Evolutionary conservation across 2,797 vertebrate genomes (phyloP).

Genomic region (Diplodus sargus): DNA sequence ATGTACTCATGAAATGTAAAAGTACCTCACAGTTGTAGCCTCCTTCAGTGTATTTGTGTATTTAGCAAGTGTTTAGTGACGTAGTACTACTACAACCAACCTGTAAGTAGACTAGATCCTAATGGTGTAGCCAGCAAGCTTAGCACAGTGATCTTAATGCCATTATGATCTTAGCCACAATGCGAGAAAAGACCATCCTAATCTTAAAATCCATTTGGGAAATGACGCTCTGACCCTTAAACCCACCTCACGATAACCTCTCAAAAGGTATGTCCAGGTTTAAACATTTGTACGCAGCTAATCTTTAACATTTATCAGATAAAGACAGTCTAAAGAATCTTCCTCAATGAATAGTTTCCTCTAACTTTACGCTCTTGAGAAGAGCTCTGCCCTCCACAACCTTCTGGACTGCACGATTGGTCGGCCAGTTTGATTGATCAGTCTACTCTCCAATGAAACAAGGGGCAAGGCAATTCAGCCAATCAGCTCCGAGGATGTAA

Average conservation of each 20-base stretch:
- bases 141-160: constrained; percentile 4
- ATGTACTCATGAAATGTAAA: not conserved
- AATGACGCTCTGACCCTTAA: not conserved
- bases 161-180: constrained; percentile 3
- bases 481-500: constrained; percentile 29
- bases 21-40: no score
- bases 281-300: not conserved
- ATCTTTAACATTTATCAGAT: not conserved
- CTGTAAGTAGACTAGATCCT: not conserved
- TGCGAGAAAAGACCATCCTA: not conserved
- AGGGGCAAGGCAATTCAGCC: not conserved
- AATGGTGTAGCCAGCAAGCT: not conserved
- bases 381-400: no score
- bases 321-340: not conserved
- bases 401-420: constrained; percentile 25
- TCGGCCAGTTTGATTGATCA: constrained; percentile 19
- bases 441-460: constrained; percentile 6
- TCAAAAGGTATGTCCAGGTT: not conserved
- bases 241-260: not conserved
- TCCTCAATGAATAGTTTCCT: constrained; percentile 12
- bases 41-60: not conserved
- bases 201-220: not conserved
- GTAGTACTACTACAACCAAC: not conserved
- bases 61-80: not conserved
- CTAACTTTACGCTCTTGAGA: not conserved